phyloP scores from a whole-genome alignment of 2,113 vertebrate species.

The Macroglossus sobrinus region DNA sequence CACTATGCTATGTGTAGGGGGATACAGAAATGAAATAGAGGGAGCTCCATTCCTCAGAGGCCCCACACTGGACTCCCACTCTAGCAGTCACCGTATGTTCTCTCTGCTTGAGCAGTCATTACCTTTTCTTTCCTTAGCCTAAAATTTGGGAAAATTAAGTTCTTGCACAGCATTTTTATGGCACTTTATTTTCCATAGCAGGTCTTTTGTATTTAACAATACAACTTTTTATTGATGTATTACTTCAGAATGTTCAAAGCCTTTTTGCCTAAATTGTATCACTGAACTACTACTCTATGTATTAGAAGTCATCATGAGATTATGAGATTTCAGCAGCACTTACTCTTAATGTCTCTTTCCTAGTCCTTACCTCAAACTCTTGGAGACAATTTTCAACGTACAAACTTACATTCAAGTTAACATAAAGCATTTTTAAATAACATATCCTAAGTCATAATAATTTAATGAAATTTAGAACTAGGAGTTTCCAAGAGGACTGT shows the following conservation, averaged over 20 bases:
- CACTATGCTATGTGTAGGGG: background rate
- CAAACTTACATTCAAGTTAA: slow-evolving; percentile 40
- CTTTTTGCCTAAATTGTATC: background rate
- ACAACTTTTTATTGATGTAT: background rate
- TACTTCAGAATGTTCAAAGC: slow-evolving; percentile 11
- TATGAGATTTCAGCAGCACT: background rate
- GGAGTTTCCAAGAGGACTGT: background rate
- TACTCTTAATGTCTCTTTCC: background rate
- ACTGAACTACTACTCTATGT: background rate
- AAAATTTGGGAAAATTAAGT: background rate
- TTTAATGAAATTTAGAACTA: slow-evolving; percentile 36
- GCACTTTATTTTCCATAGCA: background rate
- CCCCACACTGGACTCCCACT: background rate
- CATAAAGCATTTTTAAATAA: slow-evolving; percentile 15
- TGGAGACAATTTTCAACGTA: slow-evolving; percentile 1
- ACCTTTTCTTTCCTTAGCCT: slow-evolving; percentile 1
- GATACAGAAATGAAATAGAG: background rate
- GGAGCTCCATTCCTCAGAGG: background rate
- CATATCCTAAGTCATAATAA: slow-evolving; percentile 3
- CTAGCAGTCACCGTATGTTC: background rate
- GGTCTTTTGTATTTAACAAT: background rate
- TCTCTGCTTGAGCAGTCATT: background rate
- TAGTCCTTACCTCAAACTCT: background rate
- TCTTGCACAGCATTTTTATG: background rate
- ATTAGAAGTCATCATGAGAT: background rate